Conservation (phyloP, 2,797 vertebrate genomes). For the Chromobotia macracanthus region DNA sequence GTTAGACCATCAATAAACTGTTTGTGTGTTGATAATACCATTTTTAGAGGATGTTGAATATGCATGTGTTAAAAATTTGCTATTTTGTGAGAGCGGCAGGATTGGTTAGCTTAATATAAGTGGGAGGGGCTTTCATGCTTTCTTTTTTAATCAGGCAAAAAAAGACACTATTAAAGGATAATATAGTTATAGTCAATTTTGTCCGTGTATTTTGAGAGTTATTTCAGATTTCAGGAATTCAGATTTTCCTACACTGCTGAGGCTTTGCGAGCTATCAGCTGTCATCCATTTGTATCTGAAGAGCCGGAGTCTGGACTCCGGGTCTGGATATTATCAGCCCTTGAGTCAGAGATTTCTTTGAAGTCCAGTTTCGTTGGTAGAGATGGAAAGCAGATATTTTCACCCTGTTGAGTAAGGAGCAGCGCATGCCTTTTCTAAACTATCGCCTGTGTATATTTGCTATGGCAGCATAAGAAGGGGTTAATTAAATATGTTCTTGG, state of each 20-base stretch:
- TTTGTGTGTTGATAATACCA: background rate
- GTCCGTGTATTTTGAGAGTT: too few relatives aligned
- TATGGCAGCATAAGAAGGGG: background rate
- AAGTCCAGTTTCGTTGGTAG: constrained; percentile 26
- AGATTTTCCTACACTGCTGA: background rate
- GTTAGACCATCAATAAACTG: background rate
- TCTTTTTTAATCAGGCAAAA: background rate
- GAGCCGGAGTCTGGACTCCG: constrained; percentile 15
- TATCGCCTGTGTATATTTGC: too few relatives aligned
- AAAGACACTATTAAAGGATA: too few relatives aligned
- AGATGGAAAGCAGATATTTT: constrained; percentile 24
- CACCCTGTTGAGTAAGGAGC: background rate
- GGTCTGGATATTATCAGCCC: constrained; percentile 26
- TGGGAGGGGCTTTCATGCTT: background rate
- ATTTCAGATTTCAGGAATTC: too few relatives aligned
- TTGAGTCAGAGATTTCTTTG: constrained; percentile 13
- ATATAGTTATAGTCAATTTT: too few relatives aligned
- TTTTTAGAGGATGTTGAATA: background rate
- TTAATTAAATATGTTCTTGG: too few relatives aligned
- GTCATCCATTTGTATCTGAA: constrained; percentile 39
- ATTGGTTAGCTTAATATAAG: background rate
- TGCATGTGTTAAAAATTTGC: background rate
- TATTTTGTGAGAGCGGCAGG: too few relatives aligned
- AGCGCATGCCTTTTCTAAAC: background rate
- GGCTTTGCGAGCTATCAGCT: background rate